phyloP scores from a whole-genome alignment of 2,113 vertebrate genomes.

The Isurus oxyrinchus region DNA sequence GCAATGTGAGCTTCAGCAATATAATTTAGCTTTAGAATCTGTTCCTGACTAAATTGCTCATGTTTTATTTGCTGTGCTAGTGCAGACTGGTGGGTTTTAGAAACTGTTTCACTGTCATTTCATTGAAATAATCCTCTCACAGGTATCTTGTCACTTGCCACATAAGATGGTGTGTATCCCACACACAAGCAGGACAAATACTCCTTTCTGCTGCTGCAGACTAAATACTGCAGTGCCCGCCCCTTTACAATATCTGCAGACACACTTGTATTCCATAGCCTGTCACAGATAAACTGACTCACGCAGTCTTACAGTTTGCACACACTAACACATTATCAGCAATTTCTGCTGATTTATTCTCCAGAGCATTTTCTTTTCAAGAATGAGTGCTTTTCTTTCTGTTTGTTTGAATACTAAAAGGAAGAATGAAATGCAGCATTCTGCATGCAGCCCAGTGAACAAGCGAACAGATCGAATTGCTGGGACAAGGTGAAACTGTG shows the following conservation, averaged over 20 bases:
- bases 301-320: not conserved
- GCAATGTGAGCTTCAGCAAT: not conserved
- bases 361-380: not conserved
- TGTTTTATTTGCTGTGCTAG: not conserved
- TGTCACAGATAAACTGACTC: conserved; percentile 4
- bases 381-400: not conserved
- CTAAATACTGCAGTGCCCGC: conserved; percentile 18
- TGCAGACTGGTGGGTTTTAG: not conserved
- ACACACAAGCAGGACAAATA: not conserved
- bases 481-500: not conserved
- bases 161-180: conserved; percentile 5
- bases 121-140: not conserved
- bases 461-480: not conserved
- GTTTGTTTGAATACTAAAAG: not conserved
- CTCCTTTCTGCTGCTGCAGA: not conserved
- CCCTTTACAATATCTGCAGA: not conserved
- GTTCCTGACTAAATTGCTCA: not conserved
- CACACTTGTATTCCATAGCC: not conserved
- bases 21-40: not conserved
- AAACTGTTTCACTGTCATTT: not conserved
- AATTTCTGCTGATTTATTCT: conserved; percentile 13
- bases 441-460: not conserved
- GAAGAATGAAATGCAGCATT: not conserved
- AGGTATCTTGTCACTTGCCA: not conserved
- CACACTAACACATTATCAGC: not conserved